phyloP scores from a whole-genome alignment of 2,797 vertebrate genomes.

The Sebastes itinus region DNA sequence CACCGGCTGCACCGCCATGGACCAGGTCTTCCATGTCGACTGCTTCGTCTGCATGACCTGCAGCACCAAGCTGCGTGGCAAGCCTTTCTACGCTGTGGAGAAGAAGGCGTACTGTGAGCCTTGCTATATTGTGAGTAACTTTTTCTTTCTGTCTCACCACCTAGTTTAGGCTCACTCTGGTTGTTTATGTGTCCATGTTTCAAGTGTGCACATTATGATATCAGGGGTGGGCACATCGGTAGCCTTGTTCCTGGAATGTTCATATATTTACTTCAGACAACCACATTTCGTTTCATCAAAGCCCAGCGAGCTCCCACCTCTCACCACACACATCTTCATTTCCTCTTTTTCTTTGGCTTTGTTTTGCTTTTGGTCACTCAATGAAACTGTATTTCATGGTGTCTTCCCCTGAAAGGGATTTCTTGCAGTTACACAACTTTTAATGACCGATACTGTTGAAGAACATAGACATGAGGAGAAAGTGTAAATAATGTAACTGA shows the following conservation, averaged over 20 bases:
- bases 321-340: slow-evolving; percentile 13
- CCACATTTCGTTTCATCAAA: slow-evolving; percentile 18
- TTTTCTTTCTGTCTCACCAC: neutral
- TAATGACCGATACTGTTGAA: neutral
- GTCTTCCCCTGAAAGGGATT: neutral
- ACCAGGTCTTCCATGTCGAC: slow-evolving; percentile 97
- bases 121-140: slow-evolving; percentile 94
- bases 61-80: slow-evolving; percentile 91
- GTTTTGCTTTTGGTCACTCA: slow-evolving; percentile 22
- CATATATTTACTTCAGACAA: neutral
- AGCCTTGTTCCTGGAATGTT: slow-evolving; percentile 10
- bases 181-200: slow-evolving; percentile 10
- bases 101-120: slow-evolving; percentile 98
- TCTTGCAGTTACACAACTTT: neutral
- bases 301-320: neutral
- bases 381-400: neutral
- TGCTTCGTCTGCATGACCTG: slow-evolving; percentile 96
- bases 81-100: slow-evolving; percentile 97
- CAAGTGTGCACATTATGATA: slow-evolving; percentile 15
- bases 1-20: slow-evolving; percentile 98
- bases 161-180: slow-evolving; percentile 4
- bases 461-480: neutral
- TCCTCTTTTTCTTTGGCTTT: slow-evolving; percentile 9
- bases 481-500: neutral
- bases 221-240: neutral